Base-by-base conservation (phyloP, 2,113 vertebrate species). In the Macaca nemestrina region DNA sequence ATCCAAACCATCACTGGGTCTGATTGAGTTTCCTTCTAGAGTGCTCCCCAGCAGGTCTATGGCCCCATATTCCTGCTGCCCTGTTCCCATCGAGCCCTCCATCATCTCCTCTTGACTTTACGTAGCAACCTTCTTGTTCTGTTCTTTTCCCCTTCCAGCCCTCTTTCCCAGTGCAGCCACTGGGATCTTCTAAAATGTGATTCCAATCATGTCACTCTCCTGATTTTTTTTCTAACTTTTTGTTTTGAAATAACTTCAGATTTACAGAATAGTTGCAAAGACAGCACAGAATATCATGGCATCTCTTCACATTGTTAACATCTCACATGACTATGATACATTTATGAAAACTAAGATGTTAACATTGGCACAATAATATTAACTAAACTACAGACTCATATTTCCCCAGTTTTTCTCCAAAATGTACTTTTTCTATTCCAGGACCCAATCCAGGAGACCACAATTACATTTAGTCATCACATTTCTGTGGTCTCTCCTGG, bases 171-270 rank as follows among this genome's bases (percentile, higher is more conserved):
- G 23, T 1, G 13, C 35, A 85, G 50, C 32, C 57, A 35, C 59
- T 73, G n/a, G 35, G 61, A 23, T 40, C 52, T 96, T 88, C 93
- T 78, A 79, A 81, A 57, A 27, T 13, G 13, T 50, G 61, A 78
- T 38, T 73, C 40, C 50, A 43, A 25, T 40, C 50, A 52, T 17
- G 35, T 81, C 17, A 35, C 6, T 35, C 18, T 11, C 30, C 2
- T 64, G 7, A 59, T 72, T 92, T 57, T n/a, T 59, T 59, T 81
- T 52, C 20, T 18, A 48, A 27, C 85, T 48, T 68, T 70, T 76
- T 59, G 87, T 94, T 85, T 40, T 48, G 52, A 93, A 94, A 78
- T 52, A 81, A 81, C 76, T 96, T 45, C 80, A 20, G 73, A 14
- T 86, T 82, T 67, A 87, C 1, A 94, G 59, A 68, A 67, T 38